phyloP scores from a whole-genome alignment of 2,888 invertebrate genomes.

The Mamestra brassicae region DNA sequence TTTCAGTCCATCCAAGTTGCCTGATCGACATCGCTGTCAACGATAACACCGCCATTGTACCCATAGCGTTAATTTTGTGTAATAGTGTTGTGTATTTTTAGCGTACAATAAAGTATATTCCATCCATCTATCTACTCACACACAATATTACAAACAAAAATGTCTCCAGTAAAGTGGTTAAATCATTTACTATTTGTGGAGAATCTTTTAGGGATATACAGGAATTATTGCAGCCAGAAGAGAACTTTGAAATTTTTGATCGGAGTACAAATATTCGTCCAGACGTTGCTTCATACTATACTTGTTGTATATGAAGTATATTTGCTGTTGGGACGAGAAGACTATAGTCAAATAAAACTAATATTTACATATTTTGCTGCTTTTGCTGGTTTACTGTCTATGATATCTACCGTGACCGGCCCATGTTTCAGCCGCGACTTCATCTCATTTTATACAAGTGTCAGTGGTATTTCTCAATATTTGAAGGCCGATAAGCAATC shows the following conservation, averaged over 20 bases:
- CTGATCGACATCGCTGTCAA: no score
- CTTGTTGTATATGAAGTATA: not conserved
- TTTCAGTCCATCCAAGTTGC: no score
- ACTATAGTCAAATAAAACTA: no score
- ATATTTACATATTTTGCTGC: not conserved
- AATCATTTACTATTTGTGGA: not conserved
- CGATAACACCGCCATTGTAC: no score
- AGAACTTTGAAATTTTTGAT: not conserved
- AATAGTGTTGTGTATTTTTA: no score
- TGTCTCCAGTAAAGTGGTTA: not conserved
- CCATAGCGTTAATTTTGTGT: no score
- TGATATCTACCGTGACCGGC: not conserved
- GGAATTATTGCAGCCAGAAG: not conserved
- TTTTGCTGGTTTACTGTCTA: not conserved
- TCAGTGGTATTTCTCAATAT: not conserved
- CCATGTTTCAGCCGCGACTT: not conserved
- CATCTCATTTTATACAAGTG: constrained; percentile 4
- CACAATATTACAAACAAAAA: not conserved
- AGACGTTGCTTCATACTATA: not conserved
- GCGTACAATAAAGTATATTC: no score
- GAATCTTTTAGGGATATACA: not conserved
- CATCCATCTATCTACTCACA: not conserved
- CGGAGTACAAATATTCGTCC: not conserved
- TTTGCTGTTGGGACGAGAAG: no score
- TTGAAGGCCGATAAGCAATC: not conserved